These are phyloP conservation scores for Ornithoptera alexandrae DNA, from an alignment of 2,888 invertebrate species.

Conservation along the genomic window DNA sequence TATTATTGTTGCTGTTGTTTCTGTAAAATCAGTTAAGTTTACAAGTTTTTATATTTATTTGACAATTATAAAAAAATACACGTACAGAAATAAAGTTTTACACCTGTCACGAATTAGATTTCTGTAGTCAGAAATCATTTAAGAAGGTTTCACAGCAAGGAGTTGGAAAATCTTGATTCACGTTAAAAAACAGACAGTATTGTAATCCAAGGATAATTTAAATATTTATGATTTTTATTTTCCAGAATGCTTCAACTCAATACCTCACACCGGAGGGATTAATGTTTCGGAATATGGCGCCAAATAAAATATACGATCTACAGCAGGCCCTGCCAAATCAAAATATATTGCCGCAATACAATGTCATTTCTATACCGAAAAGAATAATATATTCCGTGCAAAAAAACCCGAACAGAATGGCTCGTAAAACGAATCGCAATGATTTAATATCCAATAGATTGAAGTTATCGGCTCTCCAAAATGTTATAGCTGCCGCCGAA, in stretches of 20 bases:
- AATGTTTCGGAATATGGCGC: conserved; percentile 24
- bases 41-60: no score
- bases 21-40: conserved; percentile 2
- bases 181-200: no score
- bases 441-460: conserved; percentile 45
- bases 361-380: conserved; percentile 28
- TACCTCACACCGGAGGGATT: conserved; percentile 19
- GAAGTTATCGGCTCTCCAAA: conserved; percentile 47
- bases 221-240: not conserved
- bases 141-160: no score
- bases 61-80: no score
- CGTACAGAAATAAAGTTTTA: no score
- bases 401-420: conserved; percentile 38
- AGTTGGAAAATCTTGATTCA: no score
- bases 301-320: conserved; percentile 29
- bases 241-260: conserved; percentile 31
- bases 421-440: conserved; percentile 32
- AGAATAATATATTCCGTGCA: conserved; percentile 40
- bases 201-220: no score
- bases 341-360: conserved; percentile 16
- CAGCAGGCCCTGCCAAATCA: conserved; percentile 39
- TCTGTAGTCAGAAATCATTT: no score
- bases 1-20: conserved; percentile 4
- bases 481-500: conserved; percentile 43
- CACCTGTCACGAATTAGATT: no score